Percentiles rank a stretch among this genome's conserved stretches.
phyloP scores from a whole-genome alignment of 2,797 vertebrate species.

The Setipinna tenuifilis region DNA sequence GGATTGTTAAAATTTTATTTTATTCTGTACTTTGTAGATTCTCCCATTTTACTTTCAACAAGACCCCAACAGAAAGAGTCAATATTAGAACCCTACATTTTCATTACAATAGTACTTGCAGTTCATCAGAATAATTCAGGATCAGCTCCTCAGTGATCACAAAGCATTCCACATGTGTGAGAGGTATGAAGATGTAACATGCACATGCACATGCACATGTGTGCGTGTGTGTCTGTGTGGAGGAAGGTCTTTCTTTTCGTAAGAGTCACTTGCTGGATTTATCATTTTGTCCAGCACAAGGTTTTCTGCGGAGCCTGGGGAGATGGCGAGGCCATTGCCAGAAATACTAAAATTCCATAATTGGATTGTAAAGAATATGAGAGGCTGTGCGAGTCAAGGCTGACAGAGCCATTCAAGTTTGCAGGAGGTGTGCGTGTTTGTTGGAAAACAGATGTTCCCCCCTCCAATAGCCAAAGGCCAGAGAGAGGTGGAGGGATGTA shows the following conservation, averaged over 20 bases:
- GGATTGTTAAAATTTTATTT: no score
- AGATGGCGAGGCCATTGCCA: slow-evolving; percentile 60
- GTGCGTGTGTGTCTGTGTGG: slow-evolving; percentile 45
- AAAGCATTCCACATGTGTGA: slow-evolving; percentile 28
- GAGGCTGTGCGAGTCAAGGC: slow-evolving; percentile 66
- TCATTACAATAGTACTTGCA: no score
- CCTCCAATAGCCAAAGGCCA: slow-evolving; percentile 57
- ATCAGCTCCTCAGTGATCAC: background rate
- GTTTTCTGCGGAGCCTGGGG: slow-evolving; percentile 42
- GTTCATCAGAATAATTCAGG: no score
- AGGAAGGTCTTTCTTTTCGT: slow-evolving; percentile 40
- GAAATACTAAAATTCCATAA: slow-evolving; percentile 71
- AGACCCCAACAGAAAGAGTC: no score
- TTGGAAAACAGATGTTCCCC: slow-evolving; percentile 68
- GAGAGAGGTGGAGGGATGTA: background rate
- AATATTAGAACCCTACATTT: no score
- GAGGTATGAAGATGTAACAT: slow-evolving; percentile 45
- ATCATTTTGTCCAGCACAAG: slow-evolving; percentile 61
- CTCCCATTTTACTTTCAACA: background rate
- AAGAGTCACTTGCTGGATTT: slow-evolving; percentile 57
- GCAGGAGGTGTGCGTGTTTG: slow-evolving; percentile 66
- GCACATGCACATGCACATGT: no score
- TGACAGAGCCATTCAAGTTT: slow-evolving; percentile 62
- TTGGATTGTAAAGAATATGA: slow-evolving; percentile 69
- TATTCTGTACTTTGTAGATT: background rate